phyloP scores from a whole-genome alignment of 2,797 vertebrate species.

The Heteromormyrus szaboi region DNA sequence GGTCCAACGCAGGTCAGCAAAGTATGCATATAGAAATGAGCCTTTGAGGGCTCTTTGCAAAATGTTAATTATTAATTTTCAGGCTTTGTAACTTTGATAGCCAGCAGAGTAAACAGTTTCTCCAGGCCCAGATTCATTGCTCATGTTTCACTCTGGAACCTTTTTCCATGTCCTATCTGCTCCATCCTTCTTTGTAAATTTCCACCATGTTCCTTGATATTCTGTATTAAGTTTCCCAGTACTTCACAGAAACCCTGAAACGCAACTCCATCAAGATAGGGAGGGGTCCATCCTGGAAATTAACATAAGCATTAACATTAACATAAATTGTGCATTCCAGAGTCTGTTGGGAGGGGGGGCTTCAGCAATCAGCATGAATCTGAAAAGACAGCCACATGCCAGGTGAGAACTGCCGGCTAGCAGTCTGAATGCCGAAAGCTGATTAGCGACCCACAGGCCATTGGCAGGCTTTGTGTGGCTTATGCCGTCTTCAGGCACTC shows the following conservation, averaged over 20 bases:
- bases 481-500: neutral
- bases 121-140: neutral
- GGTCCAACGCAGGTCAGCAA: neutral
- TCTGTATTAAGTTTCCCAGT: neutral
- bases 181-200: neutral
- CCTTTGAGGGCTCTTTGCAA: neutral
- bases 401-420: slow-evolving; percentile 1
- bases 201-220: neutral
- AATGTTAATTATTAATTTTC: neutral
- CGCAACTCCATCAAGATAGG: neutral
- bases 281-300: neutral
- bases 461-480: neutral
- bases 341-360: neutral
- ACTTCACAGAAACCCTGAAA: neutral
- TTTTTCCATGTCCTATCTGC: neutral
- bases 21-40: neutral
- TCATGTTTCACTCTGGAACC: neutral
- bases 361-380: neutral
- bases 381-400: neutral
- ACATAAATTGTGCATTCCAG: neutral
- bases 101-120: neutral
- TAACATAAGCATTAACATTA: neutral
- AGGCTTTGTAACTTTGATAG: neutral
- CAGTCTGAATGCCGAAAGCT: neutral
- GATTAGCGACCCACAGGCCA: neutral